Conservation (phyloP, 2,888 invertebrate species). For the Pyrrhia umbra region DNA sequence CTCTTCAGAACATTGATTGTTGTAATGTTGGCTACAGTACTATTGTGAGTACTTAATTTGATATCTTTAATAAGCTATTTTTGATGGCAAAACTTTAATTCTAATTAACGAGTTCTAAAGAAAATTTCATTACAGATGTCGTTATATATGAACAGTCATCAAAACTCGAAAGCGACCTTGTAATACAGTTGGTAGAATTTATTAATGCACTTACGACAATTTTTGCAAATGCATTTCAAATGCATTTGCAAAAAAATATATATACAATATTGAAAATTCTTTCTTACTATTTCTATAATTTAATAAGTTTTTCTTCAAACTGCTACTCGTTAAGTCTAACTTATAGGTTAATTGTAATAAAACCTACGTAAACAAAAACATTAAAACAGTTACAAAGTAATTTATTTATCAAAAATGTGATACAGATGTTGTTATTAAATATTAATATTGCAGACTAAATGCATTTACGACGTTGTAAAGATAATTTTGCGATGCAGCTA, state of each 20-base stretch:
- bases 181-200: too few relatives aligned
- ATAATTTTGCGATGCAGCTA: conserved; percentile 23
- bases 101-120: neutral
- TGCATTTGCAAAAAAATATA: too few relatives aligned
- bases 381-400: neutral
- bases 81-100: too few relatives aligned
- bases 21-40: neutral
- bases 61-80: neutral
- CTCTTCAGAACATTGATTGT: neutral
- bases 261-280: too few relatives aligned
- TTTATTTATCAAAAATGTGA: neutral
- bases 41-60: neutral
- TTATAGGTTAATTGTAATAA: neutral
- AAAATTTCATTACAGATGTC: neutral
- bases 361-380: neutral
- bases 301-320: too few relatives aligned
- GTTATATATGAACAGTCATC: too few relatives aligned
- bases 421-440: neutral
- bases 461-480: neutral
- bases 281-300: too few relatives aligned
- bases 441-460: neutral
- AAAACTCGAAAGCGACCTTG: too few relatives aligned
- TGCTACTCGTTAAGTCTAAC: too few relatives aligned
- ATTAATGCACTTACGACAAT: too few relatives aligned
- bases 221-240: too few relatives aligned